A percentile compares a stretch with the other conserved stretches of the same genome.
Evolutionary conservation across 2,797 vertebrate genomes (phyloP).

Genomic region (Anableps anableps): DNA sequence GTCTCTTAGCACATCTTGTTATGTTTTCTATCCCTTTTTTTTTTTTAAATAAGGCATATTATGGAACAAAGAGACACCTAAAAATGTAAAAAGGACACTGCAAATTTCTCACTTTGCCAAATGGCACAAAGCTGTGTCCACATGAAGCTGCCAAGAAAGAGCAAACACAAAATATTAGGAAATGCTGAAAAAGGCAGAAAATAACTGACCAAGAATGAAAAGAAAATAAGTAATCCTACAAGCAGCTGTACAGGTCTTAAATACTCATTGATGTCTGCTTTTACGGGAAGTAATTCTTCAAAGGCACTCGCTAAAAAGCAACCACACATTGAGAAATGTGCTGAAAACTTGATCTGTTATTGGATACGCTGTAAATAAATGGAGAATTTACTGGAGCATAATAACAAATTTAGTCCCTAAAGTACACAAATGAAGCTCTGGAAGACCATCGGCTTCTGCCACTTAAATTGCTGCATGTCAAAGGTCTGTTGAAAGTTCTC

Average conservation of each 20-base stretch:
- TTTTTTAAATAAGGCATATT: neutral
- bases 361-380: conserved; percentile 6
- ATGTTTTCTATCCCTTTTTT: neutral
- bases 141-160: conserved; percentile 5
- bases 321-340: conserved; percentile 13
- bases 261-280: conserved; percentile 16
- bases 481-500: neutral
- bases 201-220: neutral
- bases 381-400: conserved; percentile 11
- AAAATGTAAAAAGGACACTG: neutral
- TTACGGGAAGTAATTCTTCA: conserved; percentile 16
- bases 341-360: neutral
- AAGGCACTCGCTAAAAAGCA: conserved; percentile 33
- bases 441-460: neutral
- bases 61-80: conserved; percentile 3
- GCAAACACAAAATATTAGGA: neutral
- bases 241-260: conserved; percentile 10
- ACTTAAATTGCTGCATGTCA: neutral
- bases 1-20: neutral
- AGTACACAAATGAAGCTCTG: neutral
- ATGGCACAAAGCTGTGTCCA: neutral
- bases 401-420: neutral
- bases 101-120: conserved; percentile 5
- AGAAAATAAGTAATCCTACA: conserved; percentile 15
- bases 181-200: neutral